Evolutionary conservation across 2,888 invertebrate genomes (phyloP).

Genomic region (Pseudeuparius sepicola): DNA sequence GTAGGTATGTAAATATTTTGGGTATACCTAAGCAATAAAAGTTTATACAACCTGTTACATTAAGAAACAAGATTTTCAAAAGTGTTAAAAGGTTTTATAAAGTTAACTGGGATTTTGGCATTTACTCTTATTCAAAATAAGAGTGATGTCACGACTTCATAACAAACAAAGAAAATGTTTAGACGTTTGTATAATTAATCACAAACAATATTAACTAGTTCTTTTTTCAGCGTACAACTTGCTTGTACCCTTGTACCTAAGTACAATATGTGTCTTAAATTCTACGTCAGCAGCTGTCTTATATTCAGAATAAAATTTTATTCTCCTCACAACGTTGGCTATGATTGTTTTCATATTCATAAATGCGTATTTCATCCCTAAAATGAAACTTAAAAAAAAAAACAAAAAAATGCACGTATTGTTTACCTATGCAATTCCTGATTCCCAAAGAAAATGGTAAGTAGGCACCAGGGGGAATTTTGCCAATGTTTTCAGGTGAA

Average conservation of each 20-base stretch:
- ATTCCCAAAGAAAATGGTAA: conserved; percentile 42
- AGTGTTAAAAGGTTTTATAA: no score
- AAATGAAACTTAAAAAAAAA: conserved; percentile 10
- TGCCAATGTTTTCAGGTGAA: conserved; percentile 26
- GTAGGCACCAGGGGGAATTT: conserved; percentile 40
- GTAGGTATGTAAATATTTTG: no score
- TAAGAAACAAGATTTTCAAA: no score
- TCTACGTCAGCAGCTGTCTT: conserved; percentile 26
- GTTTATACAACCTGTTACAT: no score
- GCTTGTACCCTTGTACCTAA: conserved; percentile 26
- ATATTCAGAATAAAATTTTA: conserved; percentile 30
- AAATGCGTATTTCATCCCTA: conserved; percentile 40
- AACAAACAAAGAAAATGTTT: no score
- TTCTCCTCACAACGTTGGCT: conserved; percentile 34
- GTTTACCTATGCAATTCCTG: conserved; percentile 43
- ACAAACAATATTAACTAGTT: no score
- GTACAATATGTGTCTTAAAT: conserved; percentile 22
- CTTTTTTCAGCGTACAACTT: no score
- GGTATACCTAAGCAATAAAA: no score
- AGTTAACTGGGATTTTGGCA: no score
- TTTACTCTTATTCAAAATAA: no score
- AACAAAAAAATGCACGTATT: not conserved
- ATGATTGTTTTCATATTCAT: conserved; percentile 39
- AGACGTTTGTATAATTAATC: no score
- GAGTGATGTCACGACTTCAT: no score